Evolutionary conservation across 2,888 invertebrate species (phyloP).

Genomic region (Zelleria hepariella): DNA sequence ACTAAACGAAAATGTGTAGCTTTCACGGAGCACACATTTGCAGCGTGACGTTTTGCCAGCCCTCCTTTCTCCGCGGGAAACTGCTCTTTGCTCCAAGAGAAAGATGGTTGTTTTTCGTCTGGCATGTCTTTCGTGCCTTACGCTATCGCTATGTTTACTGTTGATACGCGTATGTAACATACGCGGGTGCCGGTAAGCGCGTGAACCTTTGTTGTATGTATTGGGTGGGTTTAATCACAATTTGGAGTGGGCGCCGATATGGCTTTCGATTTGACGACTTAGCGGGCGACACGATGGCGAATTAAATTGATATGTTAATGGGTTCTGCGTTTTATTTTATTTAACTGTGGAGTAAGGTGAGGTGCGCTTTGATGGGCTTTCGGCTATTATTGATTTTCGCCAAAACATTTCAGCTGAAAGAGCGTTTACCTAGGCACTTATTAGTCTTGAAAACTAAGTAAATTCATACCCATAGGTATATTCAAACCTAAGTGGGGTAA

Average conservation of each 20-base stretch:
- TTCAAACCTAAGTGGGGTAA: too few species aligned
- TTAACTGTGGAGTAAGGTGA: neutral
- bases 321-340: neutral
- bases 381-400: neutral
- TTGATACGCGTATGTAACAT: slow-evolving; percentile 8
- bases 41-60: slow-evolving; percentile 26
- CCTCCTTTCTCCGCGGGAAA: neutral
- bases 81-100: neutral
- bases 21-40: slow-evolving; percentile 66
- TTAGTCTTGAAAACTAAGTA: too few species aligned
- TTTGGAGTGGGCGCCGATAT: slow-evolving; percentile 67
- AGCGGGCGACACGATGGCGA: slow-evolving; percentile 18
- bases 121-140: slow-evolving; percentile 11
- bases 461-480: too few species aligned
- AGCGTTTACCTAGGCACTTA: too few species aligned
- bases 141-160: neutral
- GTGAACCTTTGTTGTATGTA: slow-evolving; percentile 72
- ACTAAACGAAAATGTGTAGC: slow-evolving; percentile 69
- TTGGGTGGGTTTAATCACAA: slow-evolving; percentile 71
- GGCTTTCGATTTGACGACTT: slow-evolving; percentile 51
- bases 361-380: neutral
- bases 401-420: too few species aligned
- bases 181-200: slow-evolving; percentile 57
- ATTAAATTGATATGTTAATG: slow-evolving; percentile 41
- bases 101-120: neutral